Conservation (phyloP, 2,113 vertebrate species). For the Ondatra zibethicus region DNA sequence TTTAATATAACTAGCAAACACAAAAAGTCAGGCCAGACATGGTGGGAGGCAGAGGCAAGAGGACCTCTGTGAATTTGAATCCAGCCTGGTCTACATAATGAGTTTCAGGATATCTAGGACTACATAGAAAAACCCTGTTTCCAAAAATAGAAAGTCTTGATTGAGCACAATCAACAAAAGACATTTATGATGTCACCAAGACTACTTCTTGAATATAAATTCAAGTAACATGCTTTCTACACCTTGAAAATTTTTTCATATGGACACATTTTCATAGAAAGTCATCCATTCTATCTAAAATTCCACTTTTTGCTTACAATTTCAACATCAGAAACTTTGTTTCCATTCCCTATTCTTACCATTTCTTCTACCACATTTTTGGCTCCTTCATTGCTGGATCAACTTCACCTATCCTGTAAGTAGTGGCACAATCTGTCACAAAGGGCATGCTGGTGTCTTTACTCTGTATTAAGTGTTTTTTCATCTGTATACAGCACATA, state of each 20-base stretch:
- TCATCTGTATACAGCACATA: neutral
- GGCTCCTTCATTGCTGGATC: neutral
- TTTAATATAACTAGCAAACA: too few species aligned
- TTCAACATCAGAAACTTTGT: neutral
- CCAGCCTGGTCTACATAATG: neutral
- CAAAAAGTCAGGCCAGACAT: neutral
- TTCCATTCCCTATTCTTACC: neutral
- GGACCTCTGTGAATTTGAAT: neutral
- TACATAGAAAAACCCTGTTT: neutral
- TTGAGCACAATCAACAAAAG: constrained; percentile 8
- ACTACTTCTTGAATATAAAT: neutral
- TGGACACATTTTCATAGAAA: neutral
- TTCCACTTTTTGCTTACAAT: neutral
- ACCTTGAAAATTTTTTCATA: neutral
- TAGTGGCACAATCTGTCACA: constrained; percentile 3
- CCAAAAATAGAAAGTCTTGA: neutral
- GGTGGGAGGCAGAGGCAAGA: neutral
- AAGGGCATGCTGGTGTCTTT: neutral
- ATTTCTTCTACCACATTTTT: too few species aligned
- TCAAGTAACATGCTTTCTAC: neutral
- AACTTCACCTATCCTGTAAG: neutral
- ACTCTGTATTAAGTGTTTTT: neutral
- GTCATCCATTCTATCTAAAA: neutral
- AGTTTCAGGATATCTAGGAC: neutral
- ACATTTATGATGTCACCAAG: neutral